Conservation (phyloP, 2,797 vertebrate species). For the Manis pentadactyla region DNA sequence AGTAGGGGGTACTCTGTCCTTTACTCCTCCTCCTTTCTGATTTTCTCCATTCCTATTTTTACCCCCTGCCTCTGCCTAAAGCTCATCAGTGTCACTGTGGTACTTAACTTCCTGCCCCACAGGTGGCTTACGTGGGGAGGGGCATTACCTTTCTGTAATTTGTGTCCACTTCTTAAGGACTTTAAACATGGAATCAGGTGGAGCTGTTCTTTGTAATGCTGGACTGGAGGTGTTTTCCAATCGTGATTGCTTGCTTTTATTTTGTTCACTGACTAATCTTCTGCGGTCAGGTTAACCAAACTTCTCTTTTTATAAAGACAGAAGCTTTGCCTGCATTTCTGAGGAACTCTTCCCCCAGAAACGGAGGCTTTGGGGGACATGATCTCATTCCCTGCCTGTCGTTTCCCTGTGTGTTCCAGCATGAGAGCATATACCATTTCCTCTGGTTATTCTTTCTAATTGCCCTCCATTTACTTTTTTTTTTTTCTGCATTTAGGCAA, state of each 20-base stretch:
- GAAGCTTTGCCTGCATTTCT: not conserved
- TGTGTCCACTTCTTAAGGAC: not conserved
- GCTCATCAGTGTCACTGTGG: accelerated
- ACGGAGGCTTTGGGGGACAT: not conserved
- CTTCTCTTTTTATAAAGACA: not conserved
- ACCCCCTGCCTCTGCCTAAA: not conserved
- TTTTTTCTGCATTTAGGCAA: not conserved
- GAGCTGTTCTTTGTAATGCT: not conserved
- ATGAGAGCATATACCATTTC: not conserved
- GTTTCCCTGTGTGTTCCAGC: too few species aligned
- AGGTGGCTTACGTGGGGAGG: not conserved
- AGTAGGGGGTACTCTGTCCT: too few species aligned
- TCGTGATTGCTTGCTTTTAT: not conserved
- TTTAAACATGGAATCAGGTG: not conserved
- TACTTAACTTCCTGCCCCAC: not conserved
- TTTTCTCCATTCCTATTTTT: accelerated
- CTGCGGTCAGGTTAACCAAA: not conserved
- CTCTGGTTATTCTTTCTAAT: slow-evolving; percentile 22
- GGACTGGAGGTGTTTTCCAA: not conserved
- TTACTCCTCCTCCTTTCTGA: not conserved
- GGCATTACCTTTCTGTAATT: not conserved
- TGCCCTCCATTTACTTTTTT: not conserved
- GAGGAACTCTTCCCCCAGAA: not conserved
- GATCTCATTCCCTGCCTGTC: not conserved
- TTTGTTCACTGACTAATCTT: not conserved